These are phyloP conservation scores for Temnothorax unifasciatus DNA, from an alignment of 2,888 invertebrate species.

Conservation along the genomic window DNA sequence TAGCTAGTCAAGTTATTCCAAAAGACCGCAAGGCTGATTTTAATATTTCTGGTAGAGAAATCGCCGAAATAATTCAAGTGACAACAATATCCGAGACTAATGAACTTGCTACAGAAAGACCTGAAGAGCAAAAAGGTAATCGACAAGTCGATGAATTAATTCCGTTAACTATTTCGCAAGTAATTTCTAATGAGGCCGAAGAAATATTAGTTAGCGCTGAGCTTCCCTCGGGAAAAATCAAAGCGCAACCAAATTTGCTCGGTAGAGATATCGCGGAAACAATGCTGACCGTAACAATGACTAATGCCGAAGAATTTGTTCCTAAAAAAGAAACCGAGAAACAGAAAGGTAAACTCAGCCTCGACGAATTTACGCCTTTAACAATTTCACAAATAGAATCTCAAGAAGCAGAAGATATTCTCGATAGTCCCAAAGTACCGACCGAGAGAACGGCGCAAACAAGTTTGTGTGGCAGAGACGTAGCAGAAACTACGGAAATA, in stretches of 20 bases:
- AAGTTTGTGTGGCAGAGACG: constrained; percentile 81
- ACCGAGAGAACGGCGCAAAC: constrained; percentile 78
- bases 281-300: constrained; percentile 75
- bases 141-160: constrained; percentile 78
- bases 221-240: constrained; percentile 80
- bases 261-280: constrained; percentile 82
- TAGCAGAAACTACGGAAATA: constrained; percentile 85
- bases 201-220: constrained; percentile 64
- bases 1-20: constrained; percentile 75
- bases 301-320: constrained; percentile 79
- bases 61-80: constrained; percentile 79
- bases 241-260: constrained; percentile 82
- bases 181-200: constrained; percentile 75
- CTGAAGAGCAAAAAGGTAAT: constrained; percentile 77
- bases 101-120: constrained; percentile 73
- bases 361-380: constrained; percentile 78
- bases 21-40: constrained; percentile 82
- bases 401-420: constrained; percentile 76
- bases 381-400: constrained; percentile 79
- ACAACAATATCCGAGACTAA: constrained; percentile 74
- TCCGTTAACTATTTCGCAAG: constrained; percentile 77
- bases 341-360: constrained; percentile 77
- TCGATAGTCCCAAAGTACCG: constrained; percentile 76
- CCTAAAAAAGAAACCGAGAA: constrained; percentile 75
- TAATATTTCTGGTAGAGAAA: constrained; percentile 81